A percentile compares a stretch with the other conserved stretches of the same genome.
These are phyloP conservation scores for Oryzias sinensis DNA, from an alignment of 2,797 vertebrate species.

Conservation along the genomic window DNA sequence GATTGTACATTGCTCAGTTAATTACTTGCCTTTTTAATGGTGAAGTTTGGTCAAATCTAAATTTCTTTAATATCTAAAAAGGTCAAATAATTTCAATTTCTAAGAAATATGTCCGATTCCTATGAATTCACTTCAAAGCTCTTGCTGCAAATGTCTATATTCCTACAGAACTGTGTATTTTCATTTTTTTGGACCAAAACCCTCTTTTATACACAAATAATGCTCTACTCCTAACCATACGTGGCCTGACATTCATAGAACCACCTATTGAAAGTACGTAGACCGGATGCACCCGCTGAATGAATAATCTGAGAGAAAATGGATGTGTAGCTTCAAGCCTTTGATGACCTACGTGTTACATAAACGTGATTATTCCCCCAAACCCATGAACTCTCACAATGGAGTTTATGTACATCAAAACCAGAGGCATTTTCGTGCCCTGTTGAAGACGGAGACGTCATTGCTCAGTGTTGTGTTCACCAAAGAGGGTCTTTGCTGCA, in stretches of 20 bases:
- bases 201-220: too few species aligned
- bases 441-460: conserved; percentile 30
- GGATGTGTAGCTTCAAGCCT: conserved; percentile 22
- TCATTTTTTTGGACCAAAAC: too few species aligned
- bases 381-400: conserved; percentile 36
- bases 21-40: too few species aligned
- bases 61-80: too few species aligned
- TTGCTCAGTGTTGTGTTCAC: neutral
- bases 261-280: conserved; percentile 1
- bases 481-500: neutral
- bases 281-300: conserved; percentile 13
- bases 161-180: too few species aligned
- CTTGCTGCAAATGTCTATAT: too few species aligned
- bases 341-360: conserved; percentile 43
- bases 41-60: too few species aligned
- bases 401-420: conserved; percentile 40
- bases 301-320: conserved; percentile 20
- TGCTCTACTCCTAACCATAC: neutral
- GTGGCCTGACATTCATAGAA: conserved; percentile 6
- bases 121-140: too few species aligned
- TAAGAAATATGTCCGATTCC: too few species aligned
- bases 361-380: conserved; percentile 53
- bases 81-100: too few species aligned
- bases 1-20: too few species aligned
- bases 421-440: conserved; percentile 31